Evolutionary conservation across 2,888 invertebrate species (phyloP), one percentile per base, ranked within the genome.

Genomic region (Drosophila recens): DNA sequence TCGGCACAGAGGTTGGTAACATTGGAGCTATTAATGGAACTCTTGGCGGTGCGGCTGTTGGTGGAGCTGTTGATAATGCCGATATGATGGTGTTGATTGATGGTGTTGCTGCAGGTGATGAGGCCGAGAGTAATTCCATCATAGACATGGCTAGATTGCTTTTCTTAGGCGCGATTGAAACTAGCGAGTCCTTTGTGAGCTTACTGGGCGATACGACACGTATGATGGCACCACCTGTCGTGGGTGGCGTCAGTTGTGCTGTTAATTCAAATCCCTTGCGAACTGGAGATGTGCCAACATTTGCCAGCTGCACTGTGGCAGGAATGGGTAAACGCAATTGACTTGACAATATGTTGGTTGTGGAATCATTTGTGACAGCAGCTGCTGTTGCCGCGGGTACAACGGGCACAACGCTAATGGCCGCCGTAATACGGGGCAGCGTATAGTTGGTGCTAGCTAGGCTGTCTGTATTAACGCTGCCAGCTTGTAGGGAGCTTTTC

Each of bases 401-500:
- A n/a, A n/a, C 52, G 2, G 52, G 11, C 23, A 54, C 20, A n/a
- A 49, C 20, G 9, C 48, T 49, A 1, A 72, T 51, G 8, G 58
- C 23, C 0, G 53, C 40, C 8, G 33, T 17, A 6, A 42, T 40
- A 11, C 48, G 53, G 0, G 53, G 58, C 13, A 49, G n/a, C 13
- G 20, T 17, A 9, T 30, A 40, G 34, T 5, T 15, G 3, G 40
- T 33, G 10, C 0, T 57, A 27, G 0, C 9, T 13, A 3, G 15
- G n/a, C 3, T 23, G 13, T 4, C 20, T 0, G 8, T 17, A 48
- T 34, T 34, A 15, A 0, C 36, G 33, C 11, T 2, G 10, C 10
- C 9, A 43, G 0, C 17, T 4, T 20, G 9, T 20, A 4, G 3
- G 23, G 10, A 2, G 13, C 13, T 45, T 23, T 23, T 45, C 27